These are phyloP conservation scores for Mylabris phalerata DNA, from an alignment of 1,140 invertebrate species.

Conservation along the genomic window DNA sequence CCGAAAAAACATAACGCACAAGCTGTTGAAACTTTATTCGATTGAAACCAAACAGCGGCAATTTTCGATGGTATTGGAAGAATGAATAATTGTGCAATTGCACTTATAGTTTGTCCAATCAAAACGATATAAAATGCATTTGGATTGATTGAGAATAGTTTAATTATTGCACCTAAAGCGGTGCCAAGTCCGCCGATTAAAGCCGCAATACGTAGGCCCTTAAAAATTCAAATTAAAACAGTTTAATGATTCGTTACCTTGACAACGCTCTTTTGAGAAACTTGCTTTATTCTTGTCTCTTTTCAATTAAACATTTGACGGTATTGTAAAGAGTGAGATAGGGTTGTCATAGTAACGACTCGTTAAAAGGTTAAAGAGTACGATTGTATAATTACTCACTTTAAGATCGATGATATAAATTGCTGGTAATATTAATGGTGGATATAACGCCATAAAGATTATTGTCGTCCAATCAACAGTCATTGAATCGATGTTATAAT, in stretches of 20 bases:
- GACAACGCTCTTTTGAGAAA: no score
- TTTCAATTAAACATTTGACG: no score
- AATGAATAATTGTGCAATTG: slow-evolving; percentile 59
- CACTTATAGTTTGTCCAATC: slow-evolving; percentile 61
- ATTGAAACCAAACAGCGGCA: slow-evolving; percentile 54
- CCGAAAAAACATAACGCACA: slow-evolving; percentile 74
- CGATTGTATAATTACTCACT: neutral
- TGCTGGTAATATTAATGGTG: no score
- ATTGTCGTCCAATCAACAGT: no score
- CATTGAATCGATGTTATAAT: no score
- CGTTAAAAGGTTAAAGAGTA: no score
- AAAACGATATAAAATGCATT: slow-evolving; percentile 58
- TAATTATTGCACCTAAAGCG: slow-evolving; percentile 65
- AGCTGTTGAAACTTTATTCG: slow-evolving; percentile 64
- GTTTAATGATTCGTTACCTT: no score
- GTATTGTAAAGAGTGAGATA: no score
- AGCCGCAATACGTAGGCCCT: slow-evolving; percentile 40
- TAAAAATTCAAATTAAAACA: neutral
- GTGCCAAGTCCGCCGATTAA: slow-evolving; percentile 38
- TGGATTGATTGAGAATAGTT: slow-evolving; percentile 55
- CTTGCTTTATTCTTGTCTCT: no score
- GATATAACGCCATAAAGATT: no score
- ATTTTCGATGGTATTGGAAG: slow-evolving; percentile 64
- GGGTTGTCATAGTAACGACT: no score
- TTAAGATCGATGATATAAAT: no score